Evolutionary conservation across 1,140 invertebrate species (phyloP).

Genomic region (Aphaenogaster ashmeadi): DNA sequence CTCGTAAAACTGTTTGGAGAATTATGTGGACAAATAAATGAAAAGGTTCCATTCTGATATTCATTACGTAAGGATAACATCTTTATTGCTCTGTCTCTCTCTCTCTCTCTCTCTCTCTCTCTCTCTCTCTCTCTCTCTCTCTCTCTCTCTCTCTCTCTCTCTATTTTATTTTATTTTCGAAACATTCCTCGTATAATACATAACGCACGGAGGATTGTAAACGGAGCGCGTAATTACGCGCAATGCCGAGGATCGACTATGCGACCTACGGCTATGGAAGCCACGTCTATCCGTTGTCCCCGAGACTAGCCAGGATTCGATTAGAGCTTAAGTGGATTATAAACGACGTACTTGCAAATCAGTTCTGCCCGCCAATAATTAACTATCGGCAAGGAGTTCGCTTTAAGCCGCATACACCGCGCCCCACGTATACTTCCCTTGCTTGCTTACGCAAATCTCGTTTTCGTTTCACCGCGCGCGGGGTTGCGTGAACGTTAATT

Average conservation of each 20-base stretch:
- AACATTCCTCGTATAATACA: neutral
- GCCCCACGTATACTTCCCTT: conserved; percentile 23
- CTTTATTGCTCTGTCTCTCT: neutral
- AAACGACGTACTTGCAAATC: conserved; percentile 78
- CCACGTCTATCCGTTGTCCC: conserved; percentile 66
- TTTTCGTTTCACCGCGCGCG: conserved; percentile 49
- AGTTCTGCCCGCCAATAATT: conserved; percentile 76
- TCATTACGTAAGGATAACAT: neutral
- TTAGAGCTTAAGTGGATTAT: conserved; percentile 78
- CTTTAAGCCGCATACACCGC: conserved; percentile 71
- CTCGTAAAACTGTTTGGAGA: neutral
- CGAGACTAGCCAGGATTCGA: conserved; percentile 71
- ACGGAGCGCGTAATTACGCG: conserved; percentile 49
- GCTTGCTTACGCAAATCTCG: conserved; percentile 70
- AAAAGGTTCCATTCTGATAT: neutral
- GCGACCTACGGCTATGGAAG: conserved; percentile 51
- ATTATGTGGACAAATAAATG: neutral
- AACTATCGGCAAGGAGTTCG: conserved; percentile 76
- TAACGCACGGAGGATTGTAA: conserved; percentile 31
- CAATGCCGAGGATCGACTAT: conserved; percentile 54
- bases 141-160: conserved; percentile 15
- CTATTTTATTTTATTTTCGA: neutral
- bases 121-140: neutral
- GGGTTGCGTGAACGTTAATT: conserved; percentile 27
- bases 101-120: neutral